These are phyloP conservation scores for Macrotis lagotis DNA, from an alignment of 2,113 vertebrate genomes.

Conservation along the genomic window DNA sequence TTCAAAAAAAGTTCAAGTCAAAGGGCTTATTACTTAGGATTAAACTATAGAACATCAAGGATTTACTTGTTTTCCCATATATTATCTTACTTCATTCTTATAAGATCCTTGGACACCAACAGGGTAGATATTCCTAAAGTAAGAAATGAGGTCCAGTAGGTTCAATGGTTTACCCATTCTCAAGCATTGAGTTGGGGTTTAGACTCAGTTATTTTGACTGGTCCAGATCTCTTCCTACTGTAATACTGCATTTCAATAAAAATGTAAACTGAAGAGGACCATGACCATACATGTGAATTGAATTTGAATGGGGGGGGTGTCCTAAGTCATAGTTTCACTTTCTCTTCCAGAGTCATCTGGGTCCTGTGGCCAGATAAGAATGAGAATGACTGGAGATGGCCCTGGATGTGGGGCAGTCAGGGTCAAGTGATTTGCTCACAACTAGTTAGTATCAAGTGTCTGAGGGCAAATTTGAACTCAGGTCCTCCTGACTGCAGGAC, in stretches of 20 bases:
- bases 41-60: neutral
- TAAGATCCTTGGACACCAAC: neutral
- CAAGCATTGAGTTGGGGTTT: neutral
- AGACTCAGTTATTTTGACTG: neutral
- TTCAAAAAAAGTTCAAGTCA: neutral
- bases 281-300: too few species aligned
- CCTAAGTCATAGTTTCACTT: too few species aligned
- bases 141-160: neutral
- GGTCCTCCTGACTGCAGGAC: too few species aligned
- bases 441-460: too few species aligned
- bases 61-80: neutral
- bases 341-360: too few species aligned
- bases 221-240: too few species aligned
- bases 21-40: neutral
- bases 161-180: neutral
- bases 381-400: too few species aligned
- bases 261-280: neutral
- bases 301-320: too few species aligned
- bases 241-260: neutral
- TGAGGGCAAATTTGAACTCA: too few species aligned
- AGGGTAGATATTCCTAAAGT: neutral
- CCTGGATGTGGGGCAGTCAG: too few species aligned
- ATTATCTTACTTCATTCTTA: neutral
- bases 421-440: too few species aligned
- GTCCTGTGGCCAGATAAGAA: too few species aligned